Evolutionary conservation across 2,797 vertebrate genomes (phyloP), one percentile per base, ranked within the genome.

Genomic region (Fringilla coelebs): DNA sequence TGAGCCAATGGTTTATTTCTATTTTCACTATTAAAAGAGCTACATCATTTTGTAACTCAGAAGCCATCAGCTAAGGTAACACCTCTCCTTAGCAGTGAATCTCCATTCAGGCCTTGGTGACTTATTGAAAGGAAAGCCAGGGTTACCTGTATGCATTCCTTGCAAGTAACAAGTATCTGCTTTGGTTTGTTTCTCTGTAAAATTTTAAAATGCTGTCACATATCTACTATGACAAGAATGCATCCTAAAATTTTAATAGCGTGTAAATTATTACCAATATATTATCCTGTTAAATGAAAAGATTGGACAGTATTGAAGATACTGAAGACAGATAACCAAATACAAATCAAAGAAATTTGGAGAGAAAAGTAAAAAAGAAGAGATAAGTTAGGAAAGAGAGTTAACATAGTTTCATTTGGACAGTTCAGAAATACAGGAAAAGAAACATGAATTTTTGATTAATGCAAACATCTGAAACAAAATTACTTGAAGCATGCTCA

Each of bases 101-200:
- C 26, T 25, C 28, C 25, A 6, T 22, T 84, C 32, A 75, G 45
- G 34, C 4, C 25, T 34, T 20, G 31, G n/a, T 36, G 51, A 55
- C 7, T 38, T 72, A 85, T 24, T 82, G 38, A 72, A 70, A 75
- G 22, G 6, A 57, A 82, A 73, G 36, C 17, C 22, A 26, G 6
- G 4, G 18, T 48, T 71, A n/a, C 6, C 6, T 45, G 15, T 19
- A 36, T 10, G 5, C 8, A 51, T 43, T 29, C 25, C 29, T 65
- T 65, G 12, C 29, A 74, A 54, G 10, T 19, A 68, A 34, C 5
- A 40, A 8, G 17, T 43, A n/a, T 17, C 17, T 38, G 8, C 5
- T 68, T 84, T 57, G 9, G 1, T 55, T 67, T 55, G 4, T 38
- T 76, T 19, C 11, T 60, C 34, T 0, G 0, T 25, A 38, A 54